Evolutionary conservation across 2,797 vertebrate genomes (phyloP).

Genomic region (Microctenopoma lineatum): DNA sequence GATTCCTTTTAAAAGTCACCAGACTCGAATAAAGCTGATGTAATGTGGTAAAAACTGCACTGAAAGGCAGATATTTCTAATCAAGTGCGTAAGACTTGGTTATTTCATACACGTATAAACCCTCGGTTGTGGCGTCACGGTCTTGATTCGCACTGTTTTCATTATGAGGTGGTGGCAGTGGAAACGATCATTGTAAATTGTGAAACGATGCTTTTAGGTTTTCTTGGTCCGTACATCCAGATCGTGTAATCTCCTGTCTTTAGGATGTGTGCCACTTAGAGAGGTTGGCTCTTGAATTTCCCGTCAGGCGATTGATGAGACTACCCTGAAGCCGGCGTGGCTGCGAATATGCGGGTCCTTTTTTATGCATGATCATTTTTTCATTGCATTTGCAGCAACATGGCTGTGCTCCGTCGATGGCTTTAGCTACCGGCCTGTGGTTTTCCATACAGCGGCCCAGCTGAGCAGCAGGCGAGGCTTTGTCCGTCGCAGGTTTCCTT

Average conservation of each 20-base stretch:
- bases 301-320: constrained; percentile 74
- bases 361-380: constrained; percentile 30
- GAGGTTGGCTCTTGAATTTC: constrained; percentile 47
- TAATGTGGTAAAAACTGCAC: not conserved
- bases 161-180: not conserved
- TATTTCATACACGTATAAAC: too few relatives aligned
- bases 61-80: not conserved
- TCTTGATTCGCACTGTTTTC: not conserved
- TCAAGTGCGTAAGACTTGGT: not conserved
- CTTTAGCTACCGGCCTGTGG: constrained; percentile 49
- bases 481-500: constrained; percentile 17
- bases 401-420: constrained; percentile 65
- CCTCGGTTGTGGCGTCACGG: not conserved
- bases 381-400: constrained; percentile 66
- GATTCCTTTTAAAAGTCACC: not conserved
- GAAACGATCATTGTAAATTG: not conserved
- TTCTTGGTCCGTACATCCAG: not conserved
- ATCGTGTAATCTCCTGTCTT: not conserved
- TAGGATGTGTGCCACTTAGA: not conserved
- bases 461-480: constrained; percentile 18
- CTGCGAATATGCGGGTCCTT: constrained; percentile 75
- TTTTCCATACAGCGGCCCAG: constrained; percentile 20
- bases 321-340: constrained; percentile 68
- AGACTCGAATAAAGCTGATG: not conserved
- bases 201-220: not conserved